A percentile compares a stretch with the other conserved stretches of the same genome.
Conservation (phyloP, 92 coral and sea anemone genomes). For the Parazoanthus swiftii region DNA sequence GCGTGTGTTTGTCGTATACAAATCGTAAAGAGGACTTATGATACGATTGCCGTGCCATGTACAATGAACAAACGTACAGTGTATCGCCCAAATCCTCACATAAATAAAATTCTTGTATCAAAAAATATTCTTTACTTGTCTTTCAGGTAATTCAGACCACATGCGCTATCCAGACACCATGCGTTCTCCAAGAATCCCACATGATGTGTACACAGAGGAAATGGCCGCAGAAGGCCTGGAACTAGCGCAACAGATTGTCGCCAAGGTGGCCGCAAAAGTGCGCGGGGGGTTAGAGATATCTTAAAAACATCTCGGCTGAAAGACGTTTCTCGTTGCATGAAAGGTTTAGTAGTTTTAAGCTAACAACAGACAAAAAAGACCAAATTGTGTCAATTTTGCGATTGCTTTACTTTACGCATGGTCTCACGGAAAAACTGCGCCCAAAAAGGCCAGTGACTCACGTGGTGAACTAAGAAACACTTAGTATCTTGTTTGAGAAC, state of each 20-base stretch:
- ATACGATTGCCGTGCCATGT: too few species aligned
- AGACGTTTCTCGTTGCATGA: not conserved
- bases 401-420: not conserved
- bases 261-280: slow-evolving; percentile 42
- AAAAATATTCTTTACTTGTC: not conserved
- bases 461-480: not conserved
- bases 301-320: not conserved
- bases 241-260: slow-evolving; percentile 51
- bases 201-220: slow-evolving; percentile 57
- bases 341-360: not conserved
- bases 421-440: too few species aligned
- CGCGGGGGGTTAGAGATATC: not conserved
- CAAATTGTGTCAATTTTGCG: not conserved
- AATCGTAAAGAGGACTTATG: too few species aligned
- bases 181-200: slow-evolving; percentile 63
- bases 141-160: slow-evolving; percentile 60
- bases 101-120: too few species aligned
- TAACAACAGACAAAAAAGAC: not conserved
- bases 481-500: not conserved
- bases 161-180: slow-evolving; percentile 81
- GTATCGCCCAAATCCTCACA: not conserved
- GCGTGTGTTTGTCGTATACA: too few species aligned
- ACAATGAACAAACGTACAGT: too few species aligned
- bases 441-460: not conserved
- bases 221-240: slow-evolving; percentile 52